phyloP scores from a whole-genome alignment of 2,888 invertebrate species.

The Pinctada fucata region DNA sequence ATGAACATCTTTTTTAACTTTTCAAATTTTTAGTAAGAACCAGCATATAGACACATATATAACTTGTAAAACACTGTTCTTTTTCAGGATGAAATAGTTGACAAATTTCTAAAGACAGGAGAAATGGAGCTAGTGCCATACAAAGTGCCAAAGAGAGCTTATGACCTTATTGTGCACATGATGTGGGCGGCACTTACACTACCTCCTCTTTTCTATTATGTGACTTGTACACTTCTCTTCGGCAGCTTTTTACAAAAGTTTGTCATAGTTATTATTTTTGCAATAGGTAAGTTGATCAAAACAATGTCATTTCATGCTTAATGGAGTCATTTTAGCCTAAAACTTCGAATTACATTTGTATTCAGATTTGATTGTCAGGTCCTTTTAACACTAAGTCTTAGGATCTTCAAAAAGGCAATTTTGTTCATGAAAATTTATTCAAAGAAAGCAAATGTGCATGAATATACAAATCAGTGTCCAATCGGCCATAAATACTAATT shows the following conservation, averaged over 20 bases:
- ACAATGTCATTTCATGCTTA: background rate
- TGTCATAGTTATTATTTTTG: constrained; percentile 84
- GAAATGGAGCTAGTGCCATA: constrained; percentile 58
- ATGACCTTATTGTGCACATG: constrained; percentile 69
- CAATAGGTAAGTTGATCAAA: constrained; percentile 83
- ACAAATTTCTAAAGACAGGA: constrained; percentile 71
- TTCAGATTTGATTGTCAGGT: too few relatives aligned
- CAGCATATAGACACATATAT: too few relatives aligned
- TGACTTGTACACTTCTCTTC: constrained; percentile 60
- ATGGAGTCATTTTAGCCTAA: background rate
- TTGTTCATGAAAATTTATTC: too few relatives aligned
- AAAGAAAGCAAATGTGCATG: too few relatives aligned
- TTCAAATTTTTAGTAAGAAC: too few relatives aligned
- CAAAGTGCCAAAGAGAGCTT: constrained; percentile 59
- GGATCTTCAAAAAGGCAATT: too few relatives aligned
- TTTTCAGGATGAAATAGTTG: constrained; percentile 76
- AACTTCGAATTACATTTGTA: too few relatives aligned
- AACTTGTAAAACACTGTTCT: background rate
- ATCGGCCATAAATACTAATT: too few relatives aligned
- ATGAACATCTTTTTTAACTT: too few relatives aligned
- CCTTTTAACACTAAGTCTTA: background rate
- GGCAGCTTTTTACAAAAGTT: constrained; percentile 84
- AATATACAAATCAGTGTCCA: too few relatives aligned
- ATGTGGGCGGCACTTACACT: constrained; percentile 72
- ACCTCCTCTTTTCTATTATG: constrained; percentile 68